Percentiles rank a stretch among this genome's conserved stretches.
These are phyloP conservation scores for Rallus crepitans DNA, from an alignment of 2,797 vertebrate species.

Conservation along the genomic window DNA sequence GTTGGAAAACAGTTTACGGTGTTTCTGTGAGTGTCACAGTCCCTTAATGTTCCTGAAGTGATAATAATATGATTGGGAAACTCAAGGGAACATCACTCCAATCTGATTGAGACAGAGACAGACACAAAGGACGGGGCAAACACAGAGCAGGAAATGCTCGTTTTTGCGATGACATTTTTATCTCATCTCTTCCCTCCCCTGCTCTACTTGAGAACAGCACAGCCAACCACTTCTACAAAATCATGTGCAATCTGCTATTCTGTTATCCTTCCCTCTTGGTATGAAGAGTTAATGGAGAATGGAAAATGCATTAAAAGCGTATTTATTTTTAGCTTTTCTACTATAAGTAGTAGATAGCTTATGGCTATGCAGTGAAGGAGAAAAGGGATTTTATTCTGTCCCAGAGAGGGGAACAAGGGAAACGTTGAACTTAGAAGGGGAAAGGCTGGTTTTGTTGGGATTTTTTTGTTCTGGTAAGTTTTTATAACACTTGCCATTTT, in stretches of 20 bases:
- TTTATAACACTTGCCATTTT: background rate
- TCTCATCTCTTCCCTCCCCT: slow-evolving; percentile 5
- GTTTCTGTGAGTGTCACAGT: slow-evolving; percentile 21
- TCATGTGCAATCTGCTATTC: background rate
- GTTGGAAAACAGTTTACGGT: slow-evolving; percentile 41
- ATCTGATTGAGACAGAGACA: background rate
- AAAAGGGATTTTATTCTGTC: background rate
- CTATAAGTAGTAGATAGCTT: background rate
- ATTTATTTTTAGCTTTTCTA: background rate
- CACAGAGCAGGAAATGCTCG: background rate
- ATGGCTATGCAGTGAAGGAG: background rate
- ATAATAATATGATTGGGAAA: background rate
- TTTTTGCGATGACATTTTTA: slow-evolving; percentile 33
- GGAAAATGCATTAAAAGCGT: background rate
- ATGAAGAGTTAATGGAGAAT: background rate
- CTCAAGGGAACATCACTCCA: slow-evolving; percentile 3
- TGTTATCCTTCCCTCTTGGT: background rate
- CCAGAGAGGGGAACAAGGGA: background rate
- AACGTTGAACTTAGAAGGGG: background rate
- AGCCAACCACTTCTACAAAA: background rate
- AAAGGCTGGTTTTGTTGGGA: background rate
- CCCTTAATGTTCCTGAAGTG: slow-evolving; percentile 2
- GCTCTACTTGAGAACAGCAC: background rate
- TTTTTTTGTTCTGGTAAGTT: rapidly evolving
- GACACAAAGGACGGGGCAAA: background rate